These are phyloP conservation scores for Manis pentadactyla DNA, from an alignment of 2,797 vertebrate genomes.

Conservation along the genomic window DNA sequence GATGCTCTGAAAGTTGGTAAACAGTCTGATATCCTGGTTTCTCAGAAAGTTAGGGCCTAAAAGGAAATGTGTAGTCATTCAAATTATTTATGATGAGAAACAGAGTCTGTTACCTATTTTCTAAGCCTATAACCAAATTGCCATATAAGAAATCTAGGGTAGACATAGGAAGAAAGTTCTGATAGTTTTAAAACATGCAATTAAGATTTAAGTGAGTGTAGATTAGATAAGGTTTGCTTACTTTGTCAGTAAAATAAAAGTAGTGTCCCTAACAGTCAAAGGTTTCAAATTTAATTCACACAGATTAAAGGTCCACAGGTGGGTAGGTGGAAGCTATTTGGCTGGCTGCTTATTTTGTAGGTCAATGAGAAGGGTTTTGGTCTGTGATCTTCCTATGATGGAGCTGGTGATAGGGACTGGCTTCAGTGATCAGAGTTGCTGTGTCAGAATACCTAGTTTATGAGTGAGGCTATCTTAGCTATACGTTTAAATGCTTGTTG, in stretches of 20 bases:
- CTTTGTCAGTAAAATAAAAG: slow-evolving; percentile 32
- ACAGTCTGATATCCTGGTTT: neutral
- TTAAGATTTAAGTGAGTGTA: slow-evolving; percentile 44
- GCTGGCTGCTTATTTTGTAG: neutral
- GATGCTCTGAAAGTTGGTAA: neutral
- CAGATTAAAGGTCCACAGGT: slow-evolving; percentile 27
- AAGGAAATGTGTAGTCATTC: neutral
- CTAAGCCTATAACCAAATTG: neutral
- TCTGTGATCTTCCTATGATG: neutral
- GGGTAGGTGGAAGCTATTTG: neutral
- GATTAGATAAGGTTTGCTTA: neutral
- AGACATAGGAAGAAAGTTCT: slow-evolving; percentile 19
- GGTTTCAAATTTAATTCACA: slow-evolving; percentile 43
- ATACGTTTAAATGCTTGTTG: neutral
- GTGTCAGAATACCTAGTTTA: neutral
- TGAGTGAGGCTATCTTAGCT: neutral
- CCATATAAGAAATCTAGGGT: neutral
- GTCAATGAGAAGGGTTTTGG: neutral
- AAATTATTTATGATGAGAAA: slow-evolving; percentile 52
- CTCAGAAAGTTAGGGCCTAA: neutral
- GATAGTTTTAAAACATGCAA: slow-evolving; percentile 7
- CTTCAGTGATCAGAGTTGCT: neutral
- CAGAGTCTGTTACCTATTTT: neutral
- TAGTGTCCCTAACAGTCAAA: neutral
- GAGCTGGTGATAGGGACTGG: neutral